Percentiles rank a stretch among this genome's conserved stretches.
Conservation (phyloP, 2,888 invertebrate genomes). For the Cybosia mesomella region DNA sequence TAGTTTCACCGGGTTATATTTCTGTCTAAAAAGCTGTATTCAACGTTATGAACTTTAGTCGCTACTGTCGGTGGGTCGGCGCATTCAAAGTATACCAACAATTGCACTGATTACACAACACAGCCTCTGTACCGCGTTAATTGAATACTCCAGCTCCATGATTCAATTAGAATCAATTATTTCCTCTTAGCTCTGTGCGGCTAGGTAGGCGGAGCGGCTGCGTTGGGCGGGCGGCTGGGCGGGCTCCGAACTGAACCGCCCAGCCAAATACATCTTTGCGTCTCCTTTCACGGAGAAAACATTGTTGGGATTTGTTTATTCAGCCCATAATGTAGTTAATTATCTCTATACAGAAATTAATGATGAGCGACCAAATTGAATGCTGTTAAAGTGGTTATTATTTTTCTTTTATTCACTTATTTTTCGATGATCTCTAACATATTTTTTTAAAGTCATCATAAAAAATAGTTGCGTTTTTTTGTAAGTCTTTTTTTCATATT, state of each 20-base stretch:
- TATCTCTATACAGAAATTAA: not conserved
- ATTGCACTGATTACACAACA: constrained; percentile 70
- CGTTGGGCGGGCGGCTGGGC: constrained; percentile 73
- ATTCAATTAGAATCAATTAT: constrained; percentile 83
- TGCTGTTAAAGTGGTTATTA: not conserved
- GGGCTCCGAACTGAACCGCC: constrained; percentile 73
- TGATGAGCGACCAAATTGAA: not conserved
- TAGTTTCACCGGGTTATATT: not conserved
- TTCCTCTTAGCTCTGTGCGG: constrained; percentile 63
- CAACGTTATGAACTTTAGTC: not conserved
- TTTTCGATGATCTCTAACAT: not conserved
- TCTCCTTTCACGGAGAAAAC: constrained; percentile 47
- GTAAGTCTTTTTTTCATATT: not conserved
- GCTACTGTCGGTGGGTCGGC: not conserved
- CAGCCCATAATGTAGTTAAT: constrained; percentile 23
- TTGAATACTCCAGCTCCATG: constrained; percentile 74
- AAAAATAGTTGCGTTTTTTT: no score
- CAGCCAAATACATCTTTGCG: constrained; percentile 59
- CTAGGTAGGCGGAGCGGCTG: constrained; percentile 68
- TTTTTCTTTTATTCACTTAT: not conserved
- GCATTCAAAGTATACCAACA: constrained; percentile 54
- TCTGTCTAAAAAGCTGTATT: not conserved
- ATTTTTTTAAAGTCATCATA: no score
- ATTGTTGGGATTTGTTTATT: constrained; percentile 35
- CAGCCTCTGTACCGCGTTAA: constrained; percentile 63